Evolutionary conservation across 2,797 vertebrate genomes (phyloP).

Genomic region (Pelodytes ibericus): DNA sequence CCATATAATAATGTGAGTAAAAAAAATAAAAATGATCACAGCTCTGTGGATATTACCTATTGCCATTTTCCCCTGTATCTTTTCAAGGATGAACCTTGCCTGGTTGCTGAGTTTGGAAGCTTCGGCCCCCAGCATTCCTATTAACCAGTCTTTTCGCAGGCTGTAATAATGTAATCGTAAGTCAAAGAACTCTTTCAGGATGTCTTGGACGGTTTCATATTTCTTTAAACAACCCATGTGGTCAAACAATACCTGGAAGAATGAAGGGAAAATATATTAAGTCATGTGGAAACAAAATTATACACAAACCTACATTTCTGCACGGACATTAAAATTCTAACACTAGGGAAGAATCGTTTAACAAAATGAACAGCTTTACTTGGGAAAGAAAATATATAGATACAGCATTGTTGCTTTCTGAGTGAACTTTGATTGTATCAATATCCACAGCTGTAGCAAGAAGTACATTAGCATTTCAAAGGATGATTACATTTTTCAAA

Average conservation of each 20-base stretch:
- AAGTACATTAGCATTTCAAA: too few species aligned
- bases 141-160: constrained; percentile 94
- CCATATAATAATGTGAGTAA: too few species aligned
- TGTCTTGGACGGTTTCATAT: constrained; percentile 95
- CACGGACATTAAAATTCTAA: too few species aligned
- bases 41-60: constrained; percentile 78
- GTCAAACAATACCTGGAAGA: constrained; percentile 91
- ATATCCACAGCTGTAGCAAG: too few species aligned
- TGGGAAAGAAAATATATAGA: too few species aligned
- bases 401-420: too few species aligned
- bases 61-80: constrained; percentile 93
- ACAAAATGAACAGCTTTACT: too few species aligned
- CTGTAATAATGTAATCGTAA: constrained; percentile 93
- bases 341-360: too few species aligned
- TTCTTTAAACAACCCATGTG: constrained; percentile 98
- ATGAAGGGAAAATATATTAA: background rate
- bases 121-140: constrained; percentile 91
- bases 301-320: background rate
- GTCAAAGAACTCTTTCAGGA: constrained; percentile 96
- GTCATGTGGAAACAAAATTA: background rate
- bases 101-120: constrained; percentile 94
- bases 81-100: constrained; percentile 95
- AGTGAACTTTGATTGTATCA: too few species aligned
- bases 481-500: too few species aligned
- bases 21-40: background rate